Evolutionary conservation across 2,113 vertebrate species (phyloP).

Genomic region (Apaloderma vittatum): DNA sequence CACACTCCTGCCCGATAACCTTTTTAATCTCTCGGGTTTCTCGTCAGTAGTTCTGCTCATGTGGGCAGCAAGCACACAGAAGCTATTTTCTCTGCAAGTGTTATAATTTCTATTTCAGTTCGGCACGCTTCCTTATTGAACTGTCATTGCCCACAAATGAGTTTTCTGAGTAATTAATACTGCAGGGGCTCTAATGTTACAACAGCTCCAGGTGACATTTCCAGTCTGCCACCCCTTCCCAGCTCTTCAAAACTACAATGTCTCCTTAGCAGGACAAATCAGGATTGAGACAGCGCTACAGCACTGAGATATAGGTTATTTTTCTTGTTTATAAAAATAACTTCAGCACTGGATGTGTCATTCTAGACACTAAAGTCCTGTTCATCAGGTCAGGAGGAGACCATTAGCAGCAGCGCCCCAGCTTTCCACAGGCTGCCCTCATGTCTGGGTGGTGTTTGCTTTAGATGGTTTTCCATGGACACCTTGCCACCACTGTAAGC

Average conservation of each 20-base stretch:
- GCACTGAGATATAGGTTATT: background rate
- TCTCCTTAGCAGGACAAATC: background rate
- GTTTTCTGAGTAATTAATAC: conserved; percentile 10
- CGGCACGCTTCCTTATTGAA: background rate
- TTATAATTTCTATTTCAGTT: background rate
- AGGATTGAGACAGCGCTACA: background rate
- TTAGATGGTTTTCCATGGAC: background rate
- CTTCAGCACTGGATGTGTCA: background rate
- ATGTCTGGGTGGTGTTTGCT: background rate
- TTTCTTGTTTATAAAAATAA: background rate
- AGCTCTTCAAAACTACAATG: background rate
- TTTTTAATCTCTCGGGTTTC: background rate
- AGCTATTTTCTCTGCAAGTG: background rate
- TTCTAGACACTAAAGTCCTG: background rate
- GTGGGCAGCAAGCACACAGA: background rate
- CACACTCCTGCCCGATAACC: background rate
- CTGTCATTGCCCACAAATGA: background rate
- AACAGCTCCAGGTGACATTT: background rate
- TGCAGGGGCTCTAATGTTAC: background rate
- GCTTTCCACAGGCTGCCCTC: background rate
- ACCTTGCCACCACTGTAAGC: background rate
- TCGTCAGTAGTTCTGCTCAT: background rate
- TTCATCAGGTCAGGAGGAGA: background rate
- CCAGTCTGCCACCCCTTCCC: background rate
- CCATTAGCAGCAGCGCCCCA: background rate